Conservation (phyloP, 2,113 vertebrate genomes). For the Vicugna pacos region DNA sequence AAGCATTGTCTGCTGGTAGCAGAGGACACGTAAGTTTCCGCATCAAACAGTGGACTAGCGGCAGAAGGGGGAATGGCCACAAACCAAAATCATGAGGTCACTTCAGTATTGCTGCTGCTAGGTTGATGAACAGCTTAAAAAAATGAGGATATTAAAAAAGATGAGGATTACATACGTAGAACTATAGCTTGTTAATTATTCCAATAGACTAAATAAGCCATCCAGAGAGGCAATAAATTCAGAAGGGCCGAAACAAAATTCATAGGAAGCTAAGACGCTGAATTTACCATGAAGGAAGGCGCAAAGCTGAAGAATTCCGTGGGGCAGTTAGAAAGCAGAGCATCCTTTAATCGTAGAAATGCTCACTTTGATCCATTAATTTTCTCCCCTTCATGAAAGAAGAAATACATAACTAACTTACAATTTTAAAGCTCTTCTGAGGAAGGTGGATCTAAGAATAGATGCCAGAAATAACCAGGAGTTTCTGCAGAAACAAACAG, state of each 20-base stretch:
- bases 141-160: not conserved
- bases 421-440: conserved; percentile 17
- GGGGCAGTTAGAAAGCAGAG: conserved; percentile 44
- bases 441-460: conserved; percentile 24
- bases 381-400: not conserved
- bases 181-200: not conserved
- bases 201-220: not conserved
- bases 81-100: not conserved
- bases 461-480: not conserved
- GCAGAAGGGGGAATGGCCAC: not conserved
- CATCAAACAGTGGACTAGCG: not conserved
- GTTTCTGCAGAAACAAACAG: not conserved
- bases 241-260: not conserved
- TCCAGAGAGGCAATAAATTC: not conserved
- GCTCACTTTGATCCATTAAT: not conserved
- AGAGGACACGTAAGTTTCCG: not conserved
- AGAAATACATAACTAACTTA: not conserved
- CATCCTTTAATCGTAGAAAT: not conserved
- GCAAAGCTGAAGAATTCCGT: conserved; percentile 59
- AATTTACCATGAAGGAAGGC: not conserved
- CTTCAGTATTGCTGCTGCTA: not conserved
- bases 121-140: not conserved
- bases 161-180: not conserved
- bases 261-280: not conserved
- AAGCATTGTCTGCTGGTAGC: not conserved